phyloP scores from a whole-genome alignment of 2,113 vertebrate species.

The Sinocyclocheilus maitianheensis region DNA sequence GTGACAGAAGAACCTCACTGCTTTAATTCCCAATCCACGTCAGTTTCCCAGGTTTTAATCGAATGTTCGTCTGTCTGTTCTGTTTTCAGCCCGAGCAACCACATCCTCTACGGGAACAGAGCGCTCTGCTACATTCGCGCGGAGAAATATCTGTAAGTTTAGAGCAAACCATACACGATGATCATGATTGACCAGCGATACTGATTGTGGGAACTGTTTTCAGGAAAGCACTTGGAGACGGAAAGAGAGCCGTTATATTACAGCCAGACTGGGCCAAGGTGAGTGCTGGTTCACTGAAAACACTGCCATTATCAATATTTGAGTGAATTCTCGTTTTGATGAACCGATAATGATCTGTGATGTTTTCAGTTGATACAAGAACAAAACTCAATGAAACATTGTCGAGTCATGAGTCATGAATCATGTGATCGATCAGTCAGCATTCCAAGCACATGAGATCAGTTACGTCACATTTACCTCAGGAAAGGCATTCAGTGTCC shows the following conservation, averaged over 20 bases:
- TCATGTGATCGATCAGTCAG: no score
- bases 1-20: conserved; percentile 18
- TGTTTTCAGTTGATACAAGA: no score
- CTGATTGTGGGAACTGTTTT: conserved; percentile 30
- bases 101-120: conserved; percentile 90
- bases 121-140: conserved; percentile 86
- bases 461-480: no score
- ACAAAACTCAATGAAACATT: no score
- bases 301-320: no score
- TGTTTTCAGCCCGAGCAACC: conserved; percentile 80
- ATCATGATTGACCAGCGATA: not conserved
- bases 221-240: conserved; percentile 87
- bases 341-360: no score
- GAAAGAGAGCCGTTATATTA: conserved; percentile 85
- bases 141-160: conserved; percentile 74
- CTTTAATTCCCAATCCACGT: not conserved
- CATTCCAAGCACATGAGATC: no score
- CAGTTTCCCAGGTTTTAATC: not conserved
- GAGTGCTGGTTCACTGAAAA: not conserved
- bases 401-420: no score
- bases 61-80: not conserved
- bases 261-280: conserved; percentile 92
- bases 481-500: no score
- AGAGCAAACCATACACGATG: no score
- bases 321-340: no score